Conservation (phyloP, 2,888 invertebrate species). For the Phymatocera aterrima region DNA sequence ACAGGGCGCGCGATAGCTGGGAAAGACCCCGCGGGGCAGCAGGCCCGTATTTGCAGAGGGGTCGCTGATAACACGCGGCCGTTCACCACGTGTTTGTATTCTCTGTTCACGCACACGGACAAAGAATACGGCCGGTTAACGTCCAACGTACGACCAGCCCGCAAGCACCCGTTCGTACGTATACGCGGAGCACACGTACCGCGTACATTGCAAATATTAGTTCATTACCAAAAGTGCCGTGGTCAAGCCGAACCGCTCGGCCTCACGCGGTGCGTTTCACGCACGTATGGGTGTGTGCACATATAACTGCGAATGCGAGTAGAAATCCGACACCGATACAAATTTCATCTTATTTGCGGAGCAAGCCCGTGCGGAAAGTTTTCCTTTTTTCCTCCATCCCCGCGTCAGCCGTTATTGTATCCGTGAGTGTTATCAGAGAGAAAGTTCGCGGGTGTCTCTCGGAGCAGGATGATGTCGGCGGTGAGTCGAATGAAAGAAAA, state of each 20-base stretch:
- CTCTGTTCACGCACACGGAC: not conserved
- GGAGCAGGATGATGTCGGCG: constrained; percentile 26
- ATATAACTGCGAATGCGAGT: too few relatives aligned
- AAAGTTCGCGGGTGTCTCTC: constrained; percentile 21
- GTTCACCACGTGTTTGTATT: constrained; percentile 43
- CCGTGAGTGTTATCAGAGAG: too few relatives aligned
- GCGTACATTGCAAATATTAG: constrained; percentile 73
- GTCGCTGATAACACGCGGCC: constrained; percentile 68
- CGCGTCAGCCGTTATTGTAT: too few relatives aligned
- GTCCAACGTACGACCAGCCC: constrained; percentile 1
- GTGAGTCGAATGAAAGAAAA: constrained; percentile 36
- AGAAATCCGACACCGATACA: too few relatives aligned
- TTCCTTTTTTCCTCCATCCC: not conserved
- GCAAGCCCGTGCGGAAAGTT: too few relatives aligned
- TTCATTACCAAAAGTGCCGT: constrained; percentile 74
- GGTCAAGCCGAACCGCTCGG: constrained; percentile 53
- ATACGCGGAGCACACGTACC: constrained; percentile 50
- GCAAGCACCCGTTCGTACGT: not conserved
- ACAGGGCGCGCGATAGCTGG: constrained; percentile 29
- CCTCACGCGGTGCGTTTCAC: not conserved
- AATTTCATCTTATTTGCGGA: too few relatives aligned
- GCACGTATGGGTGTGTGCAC: too few relatives aligned
- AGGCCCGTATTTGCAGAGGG: constrained; percentile 68
- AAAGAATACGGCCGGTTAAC: not conserved
- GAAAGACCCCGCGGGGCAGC: constrained; percentile 59